phyloP scores from a whole-genome alignment of 2,888 invertebrate genomes.

The Rhagonycha lutea region DNA sequence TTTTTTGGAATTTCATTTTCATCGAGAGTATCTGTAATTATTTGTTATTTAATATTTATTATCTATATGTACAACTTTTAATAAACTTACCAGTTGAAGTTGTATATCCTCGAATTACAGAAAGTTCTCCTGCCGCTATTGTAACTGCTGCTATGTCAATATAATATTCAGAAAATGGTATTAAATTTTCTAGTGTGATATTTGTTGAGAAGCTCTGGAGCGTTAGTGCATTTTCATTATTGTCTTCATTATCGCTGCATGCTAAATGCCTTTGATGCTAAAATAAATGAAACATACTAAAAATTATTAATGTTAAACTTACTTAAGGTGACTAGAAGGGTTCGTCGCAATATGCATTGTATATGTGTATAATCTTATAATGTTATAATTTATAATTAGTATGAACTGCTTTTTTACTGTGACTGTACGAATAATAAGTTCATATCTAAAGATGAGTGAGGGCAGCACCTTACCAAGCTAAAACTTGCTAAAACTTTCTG shows the following conservation, averaged over 20 bases:
- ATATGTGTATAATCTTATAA: no score
- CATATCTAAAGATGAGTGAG: no score
- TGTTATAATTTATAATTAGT: no score
- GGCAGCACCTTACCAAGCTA: no score
- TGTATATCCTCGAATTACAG: background rate
- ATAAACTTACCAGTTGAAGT: background rate
- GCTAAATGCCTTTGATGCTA: background rate
- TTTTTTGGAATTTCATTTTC: conserved; percentile 9
- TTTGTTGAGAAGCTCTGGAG: background rate
- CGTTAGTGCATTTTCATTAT: background rate
- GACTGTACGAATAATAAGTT: no score
- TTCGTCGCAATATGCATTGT: no score
- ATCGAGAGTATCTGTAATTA: conserved; percentile 4
- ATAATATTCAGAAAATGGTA: background rate
- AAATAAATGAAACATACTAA: background rate
- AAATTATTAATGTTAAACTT: no score
- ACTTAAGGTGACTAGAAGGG: no score
- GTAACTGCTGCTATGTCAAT: background rate
- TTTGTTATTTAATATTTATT: background rate
- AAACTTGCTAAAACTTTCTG: no score
- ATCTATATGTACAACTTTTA: background rate
- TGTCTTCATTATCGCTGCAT: background rate
- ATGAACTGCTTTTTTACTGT: no score
- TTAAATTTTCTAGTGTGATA: background rate
- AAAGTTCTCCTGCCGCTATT: background rate